Evolutionary conservation across 2,797 vertebrate species (phyloP), one percentile per base, ranked within the genome.

Genomic region (Amblyraja radiata): DNA sequence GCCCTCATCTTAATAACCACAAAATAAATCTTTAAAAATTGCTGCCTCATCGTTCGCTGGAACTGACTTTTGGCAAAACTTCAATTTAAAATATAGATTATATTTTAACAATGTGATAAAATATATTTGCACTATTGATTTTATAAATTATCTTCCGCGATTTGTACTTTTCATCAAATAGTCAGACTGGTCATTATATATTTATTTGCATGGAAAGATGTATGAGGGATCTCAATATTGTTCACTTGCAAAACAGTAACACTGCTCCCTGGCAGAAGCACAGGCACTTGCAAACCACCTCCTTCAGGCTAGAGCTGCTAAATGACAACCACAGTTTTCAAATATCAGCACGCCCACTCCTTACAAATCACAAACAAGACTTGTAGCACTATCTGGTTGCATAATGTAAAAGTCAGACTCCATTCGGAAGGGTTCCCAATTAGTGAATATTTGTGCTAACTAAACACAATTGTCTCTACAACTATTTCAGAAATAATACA

Each of bases 121-220:
- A 76, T 39, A 92, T 92, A 92, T 76, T 18, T 92, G 90, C 90
- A n/a, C 39, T n/a, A 92, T 92, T 92, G 90, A 92, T 92, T 76
- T 76, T 92, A 74, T 39, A 92, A 92, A 92, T 92, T 74, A 92
- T 54, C 39, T 92, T 25, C 25, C 3, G 90, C 8, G 25, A 92
- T 76, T 54, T 46, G 25, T 58, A 92, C 71, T 76, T 92, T 76
- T 92, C 90, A 92, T n/a, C 18, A 39, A 91, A 54, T 23, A 92
- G 90, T 76, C 39, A 92, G 65, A 73, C 25, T 54, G n/a, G 71
- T 73, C 71, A 76, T 58, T 92, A 92, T 76, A 54, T 76, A 76
- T 92, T 92, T 92, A 92, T 54, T 91, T 21, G 71, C 39, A 28
- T 73, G 68, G 90, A 65, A 11, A 46, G 65, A 63, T 25, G 23